phyloP scores from a whole-genome alignment of 2,113 vertebrate species.

The Campylomormyrus tamandua region DNA sequence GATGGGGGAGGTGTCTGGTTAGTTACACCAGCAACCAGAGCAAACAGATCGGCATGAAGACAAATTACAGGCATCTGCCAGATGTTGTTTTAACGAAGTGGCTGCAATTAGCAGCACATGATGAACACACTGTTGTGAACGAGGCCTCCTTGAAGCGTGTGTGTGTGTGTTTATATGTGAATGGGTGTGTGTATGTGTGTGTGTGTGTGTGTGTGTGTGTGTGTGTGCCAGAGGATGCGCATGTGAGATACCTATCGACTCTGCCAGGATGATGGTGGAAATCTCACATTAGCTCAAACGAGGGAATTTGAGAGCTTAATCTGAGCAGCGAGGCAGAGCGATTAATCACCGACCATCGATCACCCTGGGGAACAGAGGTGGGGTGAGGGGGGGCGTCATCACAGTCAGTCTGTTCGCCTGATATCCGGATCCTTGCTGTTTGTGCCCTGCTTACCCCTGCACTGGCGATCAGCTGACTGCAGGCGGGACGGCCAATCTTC shows the following conservation, averaged over 20 bases:
- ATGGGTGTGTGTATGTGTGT: too few species aligned
- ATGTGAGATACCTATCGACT: slow-evolving; percentile 20
- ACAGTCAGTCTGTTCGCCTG: slow-evolving; percentile 57
- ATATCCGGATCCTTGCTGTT: slow-evolving; percentile 61
- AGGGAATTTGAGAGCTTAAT: slow-evolving; percentile 57
- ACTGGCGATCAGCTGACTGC: slow-evolving; percentile 48
- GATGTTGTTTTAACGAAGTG: not conserved
- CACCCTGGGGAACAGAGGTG: slow-evolving; percentile 49
- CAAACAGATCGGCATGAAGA: not conserved
- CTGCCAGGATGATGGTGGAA: slow-evolving; percentile 32
- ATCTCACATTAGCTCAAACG: slow-evolving; percentile 41
- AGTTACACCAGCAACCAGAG: not conserved
- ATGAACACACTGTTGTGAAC: not conserved
- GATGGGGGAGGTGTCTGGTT: not conserved
- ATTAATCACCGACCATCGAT: slow-evolving; percentile 71
- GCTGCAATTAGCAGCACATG: not conserved
- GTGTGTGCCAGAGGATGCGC: not conserved
- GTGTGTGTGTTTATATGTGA: not conserved
- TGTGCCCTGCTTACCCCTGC: slow-evolving; percentile 48
- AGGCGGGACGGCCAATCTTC: not conserved
- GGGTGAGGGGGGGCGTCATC: slow-evolving; percentile 33
- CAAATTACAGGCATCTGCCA: not conserved
- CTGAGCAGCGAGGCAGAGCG: slow-evolving; percentile 38
- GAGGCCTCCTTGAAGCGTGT: not conserved
- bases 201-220: too few species aligned